Evolutionary conservation across 1,140 invertebrate species (phyloP).

Genomic region (Ruditapes philippinarum): DNA sequence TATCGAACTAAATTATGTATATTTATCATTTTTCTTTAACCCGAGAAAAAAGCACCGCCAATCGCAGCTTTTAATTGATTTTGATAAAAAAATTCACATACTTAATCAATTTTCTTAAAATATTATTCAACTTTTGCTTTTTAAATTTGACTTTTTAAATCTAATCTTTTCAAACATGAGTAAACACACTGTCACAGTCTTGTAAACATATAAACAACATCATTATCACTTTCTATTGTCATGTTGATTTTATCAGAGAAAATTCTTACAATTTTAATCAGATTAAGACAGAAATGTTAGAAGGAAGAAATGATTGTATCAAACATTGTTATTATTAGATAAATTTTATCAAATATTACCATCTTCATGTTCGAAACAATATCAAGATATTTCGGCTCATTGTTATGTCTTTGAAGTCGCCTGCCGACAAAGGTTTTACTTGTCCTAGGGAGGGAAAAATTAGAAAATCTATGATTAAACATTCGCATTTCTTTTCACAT

Average conservation of each 20-base stretch:
- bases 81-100: no score
- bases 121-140: background rate
- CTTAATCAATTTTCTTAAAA: no score
- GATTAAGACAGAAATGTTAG: slow-evolving; percentile 33
- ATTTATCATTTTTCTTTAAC: no score
- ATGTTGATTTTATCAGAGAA: background rate
- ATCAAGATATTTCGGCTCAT: slow-evolving; percentile 23
- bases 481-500: slow-evolving; percentile 39
- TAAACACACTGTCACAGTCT: slow-evolving; percentile 5
- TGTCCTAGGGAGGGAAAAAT: slow-evolving; percentile 30
- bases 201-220: slow-evolving; percentile 16
- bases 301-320: slow-evolving; percentile 41
- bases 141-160: background rate
- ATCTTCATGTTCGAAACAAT: slow-evolving; percentile 30
- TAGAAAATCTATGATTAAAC: slow-evolving; percentile 35
- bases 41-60: no score
- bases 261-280: slow-evolving; percentile 27
- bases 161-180: background rate
- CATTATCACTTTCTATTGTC: slow-evolving; percentile 9
- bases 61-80: no score
- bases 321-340: slow-evolving; percentile 47
- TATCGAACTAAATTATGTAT: no score
- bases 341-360: slow-evolving; percentile 42
- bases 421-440: slow-evolving; percentile 34
- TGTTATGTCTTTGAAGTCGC: background rate